A percentile compares a stretch with the other conserved stretches of the same genome.
phyloP scores from a whole-genome alignment of 2,797 vertebrate species.

The Crax fasciolata region DNA sequence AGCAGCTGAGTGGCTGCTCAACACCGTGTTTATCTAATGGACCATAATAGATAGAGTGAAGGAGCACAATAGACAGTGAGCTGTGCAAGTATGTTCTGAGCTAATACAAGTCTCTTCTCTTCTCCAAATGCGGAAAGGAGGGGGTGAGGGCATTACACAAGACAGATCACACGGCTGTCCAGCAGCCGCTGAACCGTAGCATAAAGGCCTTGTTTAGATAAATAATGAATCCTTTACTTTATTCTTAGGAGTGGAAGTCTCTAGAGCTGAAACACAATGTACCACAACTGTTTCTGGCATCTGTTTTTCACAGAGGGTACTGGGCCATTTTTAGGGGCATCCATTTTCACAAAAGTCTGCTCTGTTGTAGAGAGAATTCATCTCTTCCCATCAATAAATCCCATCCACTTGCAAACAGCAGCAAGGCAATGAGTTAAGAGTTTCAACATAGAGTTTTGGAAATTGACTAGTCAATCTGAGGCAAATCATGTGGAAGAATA shows the following conservation, averaged over 20 bases:
- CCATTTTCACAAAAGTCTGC: constrained; percentile 69
- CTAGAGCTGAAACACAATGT: constrained; percentile 65
- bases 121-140: constrained; percentile 48
- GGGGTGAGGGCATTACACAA: constrained; percentile 72
- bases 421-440: constrained; percentile 18
- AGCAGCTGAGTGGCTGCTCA: constrained; percentile 64
- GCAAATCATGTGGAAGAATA: not conserved
- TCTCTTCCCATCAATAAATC: constrained; percentile 50
- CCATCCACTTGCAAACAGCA: constrained; percentile 34
- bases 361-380: constrained; percentile 40
- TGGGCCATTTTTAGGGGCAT: constrained; percentile 53
- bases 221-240: constrained; percentile 77
- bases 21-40: constrained; percentile 76
- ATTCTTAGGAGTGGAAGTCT: constrained; percentile 71
- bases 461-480: not conserved
- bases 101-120: constrained; percentile 53
- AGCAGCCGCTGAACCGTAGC: constrained; percentile 59
- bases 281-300: constrained; percentile 55
- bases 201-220: constrained; percentile 76
- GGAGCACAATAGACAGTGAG: constrained; percentile 70
- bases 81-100: constrained; percentile 70
- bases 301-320: constrained; percentile 57
- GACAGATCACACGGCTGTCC: constrained; percentile 70
- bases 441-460: constrained; percentile 16
- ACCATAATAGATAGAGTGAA: constrained; percentile 60